Evolutionary conservation across 2,797 vertebrate species (phyloP).

Genomic region (Phalanger gymnotis): DNA sequence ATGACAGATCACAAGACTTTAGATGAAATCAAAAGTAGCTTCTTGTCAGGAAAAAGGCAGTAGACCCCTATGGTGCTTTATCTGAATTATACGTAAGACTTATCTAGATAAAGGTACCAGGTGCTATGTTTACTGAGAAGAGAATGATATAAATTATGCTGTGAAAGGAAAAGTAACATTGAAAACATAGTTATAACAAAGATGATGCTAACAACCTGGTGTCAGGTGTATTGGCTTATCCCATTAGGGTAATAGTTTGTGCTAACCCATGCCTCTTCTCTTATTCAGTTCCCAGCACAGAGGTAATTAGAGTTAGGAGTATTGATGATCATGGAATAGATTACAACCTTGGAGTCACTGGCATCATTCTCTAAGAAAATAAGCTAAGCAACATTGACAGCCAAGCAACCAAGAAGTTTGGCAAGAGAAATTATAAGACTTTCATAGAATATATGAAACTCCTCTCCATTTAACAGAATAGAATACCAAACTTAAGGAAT

Average conservation of each 20-base stretch:
- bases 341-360: slow-evolving; percentile 42
- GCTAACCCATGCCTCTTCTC: slow-evolving; percentile 2
- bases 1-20: not conserved
- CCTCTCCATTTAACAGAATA: no score
- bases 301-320: slow-evolving; percentile 32
- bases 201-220: not conserved
- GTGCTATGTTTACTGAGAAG: not conserved
- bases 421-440: slow-evolving; percentile 36
- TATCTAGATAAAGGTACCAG: not conserved
- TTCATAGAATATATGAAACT: not conserved
- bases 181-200: not conserved
- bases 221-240: not conserved
- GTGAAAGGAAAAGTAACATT: not conserved
- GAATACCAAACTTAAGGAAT: not conserved
- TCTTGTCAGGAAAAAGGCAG: not conserved
- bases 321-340: slow-evolving; percentile 43
- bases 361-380: slow-evolving; percentile 34
- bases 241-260: not conserved
- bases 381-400: slow-evolving; percentile 32
- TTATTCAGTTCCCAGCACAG: slow-evolving; percentile 37
- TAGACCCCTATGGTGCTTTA: not conserved
- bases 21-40: not conserved
- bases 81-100: not conserved
- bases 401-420: slow-evolving; percentile 38
- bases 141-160: not conserved